Base-by-base conservation (phyloP, 2,797 vertebrate species). In the Myripristis murdjan region DNA sequence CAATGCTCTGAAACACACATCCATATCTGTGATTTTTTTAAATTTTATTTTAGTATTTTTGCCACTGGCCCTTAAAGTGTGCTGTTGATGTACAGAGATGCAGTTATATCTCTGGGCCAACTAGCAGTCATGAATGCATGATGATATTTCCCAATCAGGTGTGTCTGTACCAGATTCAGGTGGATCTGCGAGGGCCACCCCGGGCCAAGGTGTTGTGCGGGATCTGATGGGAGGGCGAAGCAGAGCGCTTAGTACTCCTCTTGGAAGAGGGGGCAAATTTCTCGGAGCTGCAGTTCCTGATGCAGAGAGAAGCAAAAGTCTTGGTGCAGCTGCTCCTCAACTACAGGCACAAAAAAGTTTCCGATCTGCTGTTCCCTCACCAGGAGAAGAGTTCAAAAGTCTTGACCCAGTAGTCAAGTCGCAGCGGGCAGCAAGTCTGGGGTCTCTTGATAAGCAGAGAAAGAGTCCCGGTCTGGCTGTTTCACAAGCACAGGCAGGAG, bases 71-170 rank as follows among this genome's bases (percentile, higher is more conserved):
- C 15, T 55, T 23, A 0, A 35, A 56, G 64, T 84, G 65, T 55
- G 64, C 41, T 51, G 49, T 6, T 68, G 59, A 41, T 12, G 18
- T 55, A 67, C 11, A 75, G 53, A 84, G 41, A 75, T 77, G 55
- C 58, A 18, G 61, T 73, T 49, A 31, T 80, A 44, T 71, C 46
- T 77, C 44, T 66, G 59, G 74, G 54, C 64, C 64, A 59, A 14
- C 43, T 68, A 64, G 80, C 83, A 44, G 68, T 56, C 57, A 75
- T 78, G 87, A 83, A 74, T 85, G 58, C 84, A 72, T 91, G 83
- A 86, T 90, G 85, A 81, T 89, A 56, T 92, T 77, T 92, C 75
- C 89, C 87, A 69, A 83, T 77, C 81, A 93, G 92, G 91, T 93
- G 77, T 59, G 58, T 65, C 90, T 73, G 74, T 87, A 53, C 84